These are phyloP conservation scores for Napeogenes inachia DNA, from an alignment of 2,888 invertebrate genomes.

Conservation along the genomic window DNA sequence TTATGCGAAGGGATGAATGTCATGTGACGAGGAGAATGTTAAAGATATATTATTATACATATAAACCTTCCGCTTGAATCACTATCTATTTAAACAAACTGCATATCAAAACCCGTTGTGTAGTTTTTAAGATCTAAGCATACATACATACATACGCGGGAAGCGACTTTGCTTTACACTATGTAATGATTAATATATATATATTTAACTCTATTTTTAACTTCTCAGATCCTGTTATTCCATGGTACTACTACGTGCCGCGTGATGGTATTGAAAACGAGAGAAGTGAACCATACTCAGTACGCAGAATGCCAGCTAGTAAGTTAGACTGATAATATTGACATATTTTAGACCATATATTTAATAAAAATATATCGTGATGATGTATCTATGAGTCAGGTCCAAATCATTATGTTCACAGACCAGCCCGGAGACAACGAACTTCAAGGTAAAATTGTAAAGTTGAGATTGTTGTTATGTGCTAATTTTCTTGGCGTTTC, in stretches of 20 bases:
- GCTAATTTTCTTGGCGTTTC: constrained; percentile 28
- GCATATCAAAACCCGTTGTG: too few relatives aligned
- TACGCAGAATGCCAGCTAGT: constrained; percentile 79
- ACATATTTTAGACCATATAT: background rate
- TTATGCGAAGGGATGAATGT: too few relatives aligned
- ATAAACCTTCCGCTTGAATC: too few relatives aligned
- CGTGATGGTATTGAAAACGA: constrained; percentile 85
- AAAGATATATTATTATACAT: too few relatives aligned
- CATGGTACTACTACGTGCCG: constrained; percentile 94
- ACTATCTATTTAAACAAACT: too few relatives aligned
- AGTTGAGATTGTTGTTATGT: constrained; percentile 35
- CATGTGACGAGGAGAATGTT: too few relatives aligned
- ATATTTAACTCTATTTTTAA: background rate
- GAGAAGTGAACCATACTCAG: constrained; percentile 82
- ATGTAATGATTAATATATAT: too few relatives aligned
- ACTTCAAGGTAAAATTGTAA: constrained; percentile 59
- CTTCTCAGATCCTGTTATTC: constrained; percentile 89
- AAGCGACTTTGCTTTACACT: background rate
- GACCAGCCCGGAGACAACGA: constrained; percentile 64
- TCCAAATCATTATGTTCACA: constrained; percentile 44
- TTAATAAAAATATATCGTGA: background rate
- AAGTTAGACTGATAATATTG: constrained; percentile 42
- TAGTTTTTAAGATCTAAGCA: too few relatives aligned
- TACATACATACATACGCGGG: too few relatives aligned
- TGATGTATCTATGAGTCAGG: constrained; percentile 8